Base-by-base conservation (phyloP, 2,797 vertebrate species). In the Melanotaenia boesemani region DNA sequence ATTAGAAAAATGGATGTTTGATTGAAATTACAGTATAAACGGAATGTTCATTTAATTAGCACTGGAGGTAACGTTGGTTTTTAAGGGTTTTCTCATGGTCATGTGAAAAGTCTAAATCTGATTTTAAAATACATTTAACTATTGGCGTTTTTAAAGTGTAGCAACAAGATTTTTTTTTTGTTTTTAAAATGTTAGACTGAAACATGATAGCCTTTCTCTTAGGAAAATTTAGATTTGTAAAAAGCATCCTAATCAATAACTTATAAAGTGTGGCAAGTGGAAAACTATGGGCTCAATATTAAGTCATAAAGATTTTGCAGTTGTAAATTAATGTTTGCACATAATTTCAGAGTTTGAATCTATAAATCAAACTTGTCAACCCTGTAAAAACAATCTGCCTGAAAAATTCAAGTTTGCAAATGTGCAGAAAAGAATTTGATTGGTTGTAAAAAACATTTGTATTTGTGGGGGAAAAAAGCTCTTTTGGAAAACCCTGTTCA, bases 61-160 rank as follows among this genome's bases (percentile, higher is more conserved):
- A 68, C 24, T 56, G 67, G 67, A 68, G 62, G 61, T 41, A 32
- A 26, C 66, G 69, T 76, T 65, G 20, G 32, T 32, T 74, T 77
- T 60, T 5, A 63, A 32, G 5, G 4, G 60, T 46, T 61, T 32
- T 24, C 1, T 37, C 5, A 28, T 13, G 4, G 5, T 26, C 30
- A 44, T 0, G 0, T 34, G 26, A 28, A 26, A 50, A 60, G 34
- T 62, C 15, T 12, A 20, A 64, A 52, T 26, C n/a, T 52, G 2
- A 12, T 50, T 32, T 32, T 32, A 9, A 50, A n/a, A 24, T 52
- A 3, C 0, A 24, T 54, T 15, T 15, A 41, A 41, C 15, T 41
- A 37, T 6, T 37, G 8, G 30, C 7, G 6, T 50, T n/a, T 7
- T 54, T 54, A 10, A 54, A 24, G 9, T 54, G 11, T 4, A 24